Conservation (phyloP, 2,888 invertebrate species). For the Eupithecia vulgata region DNA sequence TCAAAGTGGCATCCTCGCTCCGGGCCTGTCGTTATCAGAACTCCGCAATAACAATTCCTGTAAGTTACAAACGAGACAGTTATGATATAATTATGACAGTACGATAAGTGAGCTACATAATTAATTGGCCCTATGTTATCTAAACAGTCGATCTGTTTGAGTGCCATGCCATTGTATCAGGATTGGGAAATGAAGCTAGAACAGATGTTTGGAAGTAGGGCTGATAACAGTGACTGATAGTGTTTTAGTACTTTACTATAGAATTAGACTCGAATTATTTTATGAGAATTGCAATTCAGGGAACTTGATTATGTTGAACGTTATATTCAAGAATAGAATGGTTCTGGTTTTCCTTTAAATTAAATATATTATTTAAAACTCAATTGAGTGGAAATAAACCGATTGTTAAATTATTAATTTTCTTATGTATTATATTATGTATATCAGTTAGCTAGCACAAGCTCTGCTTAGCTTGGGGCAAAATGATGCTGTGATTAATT, state of each 20-base stretch:
- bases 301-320: neutral
- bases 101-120: constrained; percentile 32
- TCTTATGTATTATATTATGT: too few species aligned
- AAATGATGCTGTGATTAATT: too few species aligned
- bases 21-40: constrained; percentile 20
- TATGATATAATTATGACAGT: constrained; percentile 36
- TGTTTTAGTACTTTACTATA: constrained; percentile 19
- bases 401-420: neutral
- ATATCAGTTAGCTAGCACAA: too few species aligned
- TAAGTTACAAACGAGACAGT: constrained; percentile 31
- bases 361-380: neutral
- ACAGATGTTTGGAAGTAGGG: constrained; percentile 30
- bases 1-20: neutral
- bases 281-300: constrained; percentile 6
- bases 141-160: constrained; percentile 30
- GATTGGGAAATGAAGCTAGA: constrained; percentile 35
- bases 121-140: constrained; percentile 38
- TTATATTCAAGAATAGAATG: neutral
- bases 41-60: constrained; percentile 22
- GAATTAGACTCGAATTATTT: constrained; percentile 24
- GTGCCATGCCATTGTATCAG: constrained; percentile 31
- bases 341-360: neutral
- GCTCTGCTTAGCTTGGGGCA: too few species aligned
- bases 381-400: neutral
- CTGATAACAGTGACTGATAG: constrained; percentile 30